Percentiles rank a stretch among this genome's conserved stretches.
Evolutionary conservation across 2,888 invertebrate species (phyloP).

Genomic region (Hymenopus coronatus): DNA sequence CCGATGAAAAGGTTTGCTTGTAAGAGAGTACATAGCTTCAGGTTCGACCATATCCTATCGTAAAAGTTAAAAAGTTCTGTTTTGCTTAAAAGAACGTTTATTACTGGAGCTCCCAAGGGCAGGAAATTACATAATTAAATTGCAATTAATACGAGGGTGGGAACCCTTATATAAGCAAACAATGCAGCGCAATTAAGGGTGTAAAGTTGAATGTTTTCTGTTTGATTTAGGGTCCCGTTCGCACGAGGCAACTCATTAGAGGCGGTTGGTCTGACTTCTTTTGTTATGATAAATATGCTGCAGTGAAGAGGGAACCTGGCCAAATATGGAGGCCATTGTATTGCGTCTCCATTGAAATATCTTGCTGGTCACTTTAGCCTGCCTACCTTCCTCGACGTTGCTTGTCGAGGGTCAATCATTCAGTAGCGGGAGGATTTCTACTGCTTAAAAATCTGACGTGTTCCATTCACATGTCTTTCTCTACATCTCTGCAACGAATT

Average conservation of each 20-base stretch:
- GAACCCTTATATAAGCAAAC: background rate
- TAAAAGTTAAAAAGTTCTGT: no score
- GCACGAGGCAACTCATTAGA: background rate
- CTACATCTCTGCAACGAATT: no score
- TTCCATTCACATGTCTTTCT: no score
- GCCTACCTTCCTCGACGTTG: no score
- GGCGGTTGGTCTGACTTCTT: background rate
- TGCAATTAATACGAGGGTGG: background rate
- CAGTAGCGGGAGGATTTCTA: no score
- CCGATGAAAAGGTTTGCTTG: no score
- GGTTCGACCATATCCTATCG: no score
- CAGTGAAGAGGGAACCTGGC: background rate
- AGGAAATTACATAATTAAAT: background rate
- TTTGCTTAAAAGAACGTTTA: no score
- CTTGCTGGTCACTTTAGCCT: background rate
- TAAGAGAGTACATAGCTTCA: no score
- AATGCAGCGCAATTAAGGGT: background rate
- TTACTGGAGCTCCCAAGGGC: no score
- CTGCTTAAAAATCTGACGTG: no score
- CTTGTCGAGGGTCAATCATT: no score
- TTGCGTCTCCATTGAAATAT: background rate
- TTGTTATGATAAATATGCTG: background rate
- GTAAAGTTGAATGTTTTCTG: background rate
- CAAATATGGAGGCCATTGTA: background rate
- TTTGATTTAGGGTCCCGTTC: background rate